Base-by-base conservation (phyloP, 2,888 invertebrate genomes). In the Stratiomys singularior region DNA sequence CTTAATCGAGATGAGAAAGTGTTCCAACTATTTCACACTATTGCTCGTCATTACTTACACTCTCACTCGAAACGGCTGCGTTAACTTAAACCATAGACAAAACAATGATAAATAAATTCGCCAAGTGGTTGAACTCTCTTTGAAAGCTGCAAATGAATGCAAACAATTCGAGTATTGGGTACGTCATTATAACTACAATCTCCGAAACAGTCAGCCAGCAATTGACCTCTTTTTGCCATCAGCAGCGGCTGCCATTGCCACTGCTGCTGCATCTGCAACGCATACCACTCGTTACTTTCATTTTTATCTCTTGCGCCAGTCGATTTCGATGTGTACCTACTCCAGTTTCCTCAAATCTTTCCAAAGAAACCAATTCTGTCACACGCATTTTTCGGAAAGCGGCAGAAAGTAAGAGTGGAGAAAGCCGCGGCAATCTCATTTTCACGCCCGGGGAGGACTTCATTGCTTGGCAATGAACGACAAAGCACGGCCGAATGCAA, bases 331-430 rank as follows among this genome's bases (percentile, higher is more conserved):
- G 18, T 60, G 66, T 66, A 66, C 66, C 37, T 66, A 66, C 37
- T 66, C 66, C 21, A 66, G 21, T 66, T 66, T 44, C 18, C 66
- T 52, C 66, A 37, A 66, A 37, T n/a, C 37, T 66, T 44, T n/a
- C 37, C 9, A 37, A 66, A 30, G 37, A 66, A 66, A 37, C 9
- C 18, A 37, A 37, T 66, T 66, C 27, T 27, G 27, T 44, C 66
- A 37, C n/a, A 37, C 64, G 15, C 9, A 66, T 37, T 52, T 18
- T 66, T 21, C 37, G 30, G 21, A 66, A 66, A 66, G 18, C 21
- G 30, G 37, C 66, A 7, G 66, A 66, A 66, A 66, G 66, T 66
- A 66, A 66, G 37, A 66, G 66, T 66, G n/a, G 66, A 66, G 66
- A 66, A 66, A 66, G 66, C 37, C 28, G 28, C 27, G 28, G n/a